These are phyloP conservation scores for Rhinolophus sinicus DNA, from an alignment of 2,113 vertebrate species.

Conservation along the genomic window DNA sequence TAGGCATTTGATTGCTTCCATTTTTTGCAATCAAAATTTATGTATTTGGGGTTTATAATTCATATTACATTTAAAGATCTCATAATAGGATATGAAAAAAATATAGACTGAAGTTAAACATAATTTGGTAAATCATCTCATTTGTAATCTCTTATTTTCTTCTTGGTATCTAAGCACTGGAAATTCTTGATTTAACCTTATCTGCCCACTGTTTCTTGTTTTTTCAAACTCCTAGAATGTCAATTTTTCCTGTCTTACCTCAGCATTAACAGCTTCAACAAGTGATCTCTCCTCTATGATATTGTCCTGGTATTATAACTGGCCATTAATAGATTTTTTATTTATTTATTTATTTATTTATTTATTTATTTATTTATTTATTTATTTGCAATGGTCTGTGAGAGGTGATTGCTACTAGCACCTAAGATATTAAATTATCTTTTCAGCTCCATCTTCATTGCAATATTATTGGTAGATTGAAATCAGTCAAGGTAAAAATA, in stretches of 20 bases:
- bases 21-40: background rate
- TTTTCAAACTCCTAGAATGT: background rate
- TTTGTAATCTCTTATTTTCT: background rate
- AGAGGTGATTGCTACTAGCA: background rate
- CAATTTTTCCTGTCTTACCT: background rate
- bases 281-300: background rate
- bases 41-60: background rate
- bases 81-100: background rate
- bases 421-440: background rate
- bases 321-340: no score
- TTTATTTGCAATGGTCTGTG: background rate
- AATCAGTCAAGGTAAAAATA: background rate
- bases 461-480: background rate
- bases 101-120: background rate
- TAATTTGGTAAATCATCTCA: background rate
- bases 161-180: background rate
- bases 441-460: background rate
- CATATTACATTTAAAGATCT: background rate
- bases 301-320: background rate
- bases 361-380: no score
- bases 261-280: background rate
- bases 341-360: background rate
- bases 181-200: background rate
- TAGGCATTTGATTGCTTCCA: background rate
- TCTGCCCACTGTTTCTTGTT: background rate